Evolutionary conservation across 2,888 invertebrate genomes (phyloP).

Genomic region (Lycocerus yunnanus): DNA sequence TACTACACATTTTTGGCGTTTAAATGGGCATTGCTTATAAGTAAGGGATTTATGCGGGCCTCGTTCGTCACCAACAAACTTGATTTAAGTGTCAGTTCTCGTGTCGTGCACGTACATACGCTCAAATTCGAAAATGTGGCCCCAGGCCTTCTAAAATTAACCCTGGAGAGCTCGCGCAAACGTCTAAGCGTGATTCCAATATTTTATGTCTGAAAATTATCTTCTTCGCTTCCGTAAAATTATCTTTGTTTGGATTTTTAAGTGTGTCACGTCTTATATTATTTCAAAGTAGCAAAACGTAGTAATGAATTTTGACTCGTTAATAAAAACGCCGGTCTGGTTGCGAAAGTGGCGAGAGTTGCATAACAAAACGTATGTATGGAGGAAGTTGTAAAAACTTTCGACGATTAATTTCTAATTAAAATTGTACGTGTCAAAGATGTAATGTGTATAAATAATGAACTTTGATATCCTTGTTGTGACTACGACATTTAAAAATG

Average conservation of each 20-base stretch:
- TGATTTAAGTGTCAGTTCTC: not conserved
- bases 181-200: not conserved
- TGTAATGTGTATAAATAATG: too few species aligned
- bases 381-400: not conserved
- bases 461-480: conserved; percentile 4
- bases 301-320: not conserved
- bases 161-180: not conserved
- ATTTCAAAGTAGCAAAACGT: not conserved
- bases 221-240: not conserved
- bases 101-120: not conserved
- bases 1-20: too few species aligned
- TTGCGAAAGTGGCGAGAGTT: not conserved
- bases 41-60: too few species aligned
- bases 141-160: not conserved
- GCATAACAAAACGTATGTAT: not conserved
- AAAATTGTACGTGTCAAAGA: not conserved
- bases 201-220: not conserved
- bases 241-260: not conserved
- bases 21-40: too few species aligned
- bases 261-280: not conserved
- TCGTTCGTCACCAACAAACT: not conserved
- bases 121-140: not conserved
- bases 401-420: not conserved
- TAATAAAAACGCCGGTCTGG: not conserved
- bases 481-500: not conserved